A percentile compares a stretch with the other conserved stretches of the same genome.
Conservation (phyloP, 2,888 invertebrate species). For the Branchipolynoe longqiensis region DNA sequence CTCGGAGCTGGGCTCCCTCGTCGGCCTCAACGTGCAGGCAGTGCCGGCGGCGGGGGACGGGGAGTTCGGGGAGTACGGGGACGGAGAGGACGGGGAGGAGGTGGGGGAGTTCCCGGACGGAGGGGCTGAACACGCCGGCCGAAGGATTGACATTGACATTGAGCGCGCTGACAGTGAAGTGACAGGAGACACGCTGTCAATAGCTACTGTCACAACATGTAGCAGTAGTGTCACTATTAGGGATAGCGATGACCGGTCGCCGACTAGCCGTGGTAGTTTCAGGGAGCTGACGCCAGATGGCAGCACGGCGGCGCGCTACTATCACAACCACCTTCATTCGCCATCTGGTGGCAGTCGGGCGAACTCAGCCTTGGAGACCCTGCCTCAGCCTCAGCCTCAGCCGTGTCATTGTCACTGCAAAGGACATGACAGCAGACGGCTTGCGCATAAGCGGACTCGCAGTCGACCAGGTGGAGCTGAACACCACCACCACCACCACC, state of each 20-base stretch:
- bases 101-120: not conserved
- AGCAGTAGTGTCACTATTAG: constrained; percentile 28
- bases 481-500: not conserved
- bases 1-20: constrained; percentile 26
- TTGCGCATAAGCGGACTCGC: constrained; percentile 12
- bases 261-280: not conserved
- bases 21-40: not conserved
- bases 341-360: not conserved
- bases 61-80: not conserved
- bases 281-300: not conserved
- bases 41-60: too few relatives aligned
- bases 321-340: not conserved
- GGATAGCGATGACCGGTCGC: constrained; percentile 10
- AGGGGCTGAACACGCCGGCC: not conserved
- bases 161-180: not conserved
- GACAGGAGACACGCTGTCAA: constrained; percentile 25
- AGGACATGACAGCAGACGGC: constrained; percentile 31
- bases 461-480: not conserved
- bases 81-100: not conserved
- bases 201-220: constrained; percentile 15
- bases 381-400: not conserved
- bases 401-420: constrained; percentile 42
- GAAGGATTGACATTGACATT: not conserved
- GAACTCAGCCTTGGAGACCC: not conserved
- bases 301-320: not conserved